Evolutionary conservation across 2,888 invertebrate genomes (phyloP).

Genomic region (Cartodere bifasciata): DNA sequence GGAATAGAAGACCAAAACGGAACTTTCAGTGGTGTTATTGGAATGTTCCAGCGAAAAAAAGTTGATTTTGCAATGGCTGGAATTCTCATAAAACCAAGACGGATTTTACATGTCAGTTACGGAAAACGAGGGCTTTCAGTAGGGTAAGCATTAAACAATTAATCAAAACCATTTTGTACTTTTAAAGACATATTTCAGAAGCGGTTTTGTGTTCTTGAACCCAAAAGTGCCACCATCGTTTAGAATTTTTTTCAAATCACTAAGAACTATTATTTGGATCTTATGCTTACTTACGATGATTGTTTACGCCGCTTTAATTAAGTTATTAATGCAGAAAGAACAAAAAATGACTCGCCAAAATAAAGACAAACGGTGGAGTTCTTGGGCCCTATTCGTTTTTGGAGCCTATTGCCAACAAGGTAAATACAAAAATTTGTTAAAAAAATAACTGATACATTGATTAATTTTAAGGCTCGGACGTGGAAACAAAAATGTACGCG

Average conservation of each 20-base stretch:
- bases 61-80: no score
- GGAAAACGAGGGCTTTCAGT: no score
- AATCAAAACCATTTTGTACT: no score
- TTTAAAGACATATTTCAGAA: conserved; percentile 20
- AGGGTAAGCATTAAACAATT: no score
- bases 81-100: no score
- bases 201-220: conserved; percentile 26
- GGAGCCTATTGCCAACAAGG: conserved; percentile 29
- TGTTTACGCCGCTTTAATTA: conserved; percentile 15
- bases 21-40: no score
- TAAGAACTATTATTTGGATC: conserved; percentile 23
- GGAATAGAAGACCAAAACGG: no score
- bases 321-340: conserved; percentile 19
- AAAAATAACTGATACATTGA: no score
- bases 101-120: no score
- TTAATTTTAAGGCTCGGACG: conserved; percentile 18
- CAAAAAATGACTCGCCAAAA: conserved; percentile 4
- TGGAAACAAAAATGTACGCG: conserved; percentile 19
- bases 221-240: conserved; percentile 22
- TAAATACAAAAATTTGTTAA: no score
- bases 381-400: conserved; percentile 19
- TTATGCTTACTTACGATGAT: conserved; percentile 16
- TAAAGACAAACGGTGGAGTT: conserved; percentile 19
- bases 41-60: no score
- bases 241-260: conserved; percentile 24